These are phyloP conservation scores for Drosophila elegans DNA, from an alignment of 1,140 invertebrate genomes.

Conservation along the genomic window DNA sequence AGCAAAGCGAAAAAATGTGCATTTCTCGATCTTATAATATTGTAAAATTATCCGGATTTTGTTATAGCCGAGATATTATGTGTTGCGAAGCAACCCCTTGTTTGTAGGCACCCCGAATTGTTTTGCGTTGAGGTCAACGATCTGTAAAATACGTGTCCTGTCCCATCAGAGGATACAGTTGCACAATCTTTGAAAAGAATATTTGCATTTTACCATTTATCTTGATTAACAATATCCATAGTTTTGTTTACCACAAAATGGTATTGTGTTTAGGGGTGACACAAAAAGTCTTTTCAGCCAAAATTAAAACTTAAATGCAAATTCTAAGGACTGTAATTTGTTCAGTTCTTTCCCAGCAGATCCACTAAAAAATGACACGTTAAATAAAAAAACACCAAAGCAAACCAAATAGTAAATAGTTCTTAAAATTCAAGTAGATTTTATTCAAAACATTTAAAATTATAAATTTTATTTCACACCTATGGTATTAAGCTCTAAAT, in stretches of 20 bases:
- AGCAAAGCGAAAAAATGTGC: constrained; percentile 23
- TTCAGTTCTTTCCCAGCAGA: too few species aligned
- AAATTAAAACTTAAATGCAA: too few species aligned
- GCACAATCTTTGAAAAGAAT: not conserved
- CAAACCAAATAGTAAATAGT: too few species aligned
- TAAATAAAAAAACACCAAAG: too few species aligned
- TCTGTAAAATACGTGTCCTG: constrained; percentile 28
- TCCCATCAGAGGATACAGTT: constrained; percentile 24
- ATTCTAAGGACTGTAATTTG: too few species aligned
- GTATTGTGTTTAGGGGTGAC: not conserved
- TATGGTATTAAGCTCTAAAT: too few species aligned
- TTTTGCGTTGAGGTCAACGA: constrained; percentile 28
- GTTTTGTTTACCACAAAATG: not conserved
- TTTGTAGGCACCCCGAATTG: constrained; percentile 8
- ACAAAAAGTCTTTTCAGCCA: not conserved
- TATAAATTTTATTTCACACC: too few species aligned
- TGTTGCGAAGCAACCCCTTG: constrained; percentile 21
- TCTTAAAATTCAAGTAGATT: too few species aligned
- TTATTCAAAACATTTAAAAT: too few species aligned
- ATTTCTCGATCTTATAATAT: constrained; percentile 17
- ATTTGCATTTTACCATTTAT: not conserved
- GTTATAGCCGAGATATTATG: not conserved
- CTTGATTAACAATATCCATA: constrained; percentile 2
- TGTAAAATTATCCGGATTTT: constrained; percentile 2
- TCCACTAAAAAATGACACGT: too few species aligned